These are phyloP conservation scores for Procapra przewalskii DNA, from an alignment of 2,113 vertebrate species.

Conservation along the genomic window DNA sequence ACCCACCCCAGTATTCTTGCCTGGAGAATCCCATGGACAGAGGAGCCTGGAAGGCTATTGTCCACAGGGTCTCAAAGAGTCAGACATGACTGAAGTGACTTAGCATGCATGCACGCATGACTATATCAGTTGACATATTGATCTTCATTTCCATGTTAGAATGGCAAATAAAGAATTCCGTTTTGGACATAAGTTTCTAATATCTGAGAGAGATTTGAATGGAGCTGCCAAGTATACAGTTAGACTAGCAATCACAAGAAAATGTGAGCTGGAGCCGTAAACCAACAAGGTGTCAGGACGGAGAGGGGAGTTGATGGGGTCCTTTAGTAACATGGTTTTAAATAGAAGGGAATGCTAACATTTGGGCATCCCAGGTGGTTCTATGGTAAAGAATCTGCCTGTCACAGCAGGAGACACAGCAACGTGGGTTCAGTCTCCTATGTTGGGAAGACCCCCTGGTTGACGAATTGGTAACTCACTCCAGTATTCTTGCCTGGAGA, in stretches of 20 bases:
- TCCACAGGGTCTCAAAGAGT: not conserved
- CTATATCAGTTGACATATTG: fast-evolving
- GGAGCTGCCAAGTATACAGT: not conserved
- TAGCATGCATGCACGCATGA: not conserved
- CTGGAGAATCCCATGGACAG: not conserved
- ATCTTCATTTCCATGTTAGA: not conserved
- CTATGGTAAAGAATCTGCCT: not conserved
- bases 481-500: not conserved
- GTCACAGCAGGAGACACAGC: not conserved
- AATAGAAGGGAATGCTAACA: not conserved
- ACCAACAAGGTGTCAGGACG: not conserved
- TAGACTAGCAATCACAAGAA: not conserved
- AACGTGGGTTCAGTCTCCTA: not conserved
- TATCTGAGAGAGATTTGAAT: not conserved
- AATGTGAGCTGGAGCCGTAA: not conserved
- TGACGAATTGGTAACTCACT: not conserved
- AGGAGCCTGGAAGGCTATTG: not conserved
- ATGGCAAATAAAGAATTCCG: not conserved
- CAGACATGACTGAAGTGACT: not conserved
- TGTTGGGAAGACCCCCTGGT: not conserved
- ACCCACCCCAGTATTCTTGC: not conserved
- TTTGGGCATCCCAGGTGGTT: fast-evolving
- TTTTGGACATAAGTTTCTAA: not conserved
- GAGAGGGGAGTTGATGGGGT: not conserved
- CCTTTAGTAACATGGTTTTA: not conserved